Evolutionary conservation across 2,888 invertebrate genomes (phyloP).

Genomic region (Leptopterna dolabrata): DNA sequence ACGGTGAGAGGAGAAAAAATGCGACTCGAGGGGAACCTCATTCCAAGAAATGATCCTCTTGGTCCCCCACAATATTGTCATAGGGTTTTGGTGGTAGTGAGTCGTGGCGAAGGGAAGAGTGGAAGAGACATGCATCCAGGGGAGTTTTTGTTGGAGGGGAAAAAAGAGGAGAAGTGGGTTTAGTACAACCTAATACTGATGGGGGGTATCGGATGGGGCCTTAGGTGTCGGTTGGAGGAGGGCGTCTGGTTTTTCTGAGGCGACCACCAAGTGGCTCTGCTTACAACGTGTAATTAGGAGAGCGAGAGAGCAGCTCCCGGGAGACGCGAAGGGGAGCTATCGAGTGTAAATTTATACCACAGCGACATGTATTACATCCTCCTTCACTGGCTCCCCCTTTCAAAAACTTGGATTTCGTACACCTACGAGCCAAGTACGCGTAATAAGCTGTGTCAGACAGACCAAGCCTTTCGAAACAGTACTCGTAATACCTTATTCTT

Average conservation of each 20-base stretch:
- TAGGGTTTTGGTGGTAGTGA: background rate
- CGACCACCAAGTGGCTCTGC: constrained; percentile 31
- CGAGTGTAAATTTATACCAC: constrained; percentile 20
- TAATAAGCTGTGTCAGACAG: too few relatives aligned
- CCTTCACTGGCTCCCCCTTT: background rate
- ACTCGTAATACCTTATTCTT: too few relatives aligned
- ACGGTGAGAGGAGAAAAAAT: background rate
- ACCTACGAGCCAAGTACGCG: too few relatives aligned
- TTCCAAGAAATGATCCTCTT: constrained; percentile 15
- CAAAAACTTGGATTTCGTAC: too few relatives aligned
- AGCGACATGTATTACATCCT: background rate
- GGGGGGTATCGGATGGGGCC: background rate
- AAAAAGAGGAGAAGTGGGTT: background rate
- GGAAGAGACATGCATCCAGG: background rate
- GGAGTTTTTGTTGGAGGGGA: background rate
- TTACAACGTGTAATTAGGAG: constrained; percentile 23
- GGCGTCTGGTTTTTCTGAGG: background rate
- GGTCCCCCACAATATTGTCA: background rate
- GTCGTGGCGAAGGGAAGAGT: background rate
- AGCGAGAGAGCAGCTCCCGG: constrained; percentile 1
- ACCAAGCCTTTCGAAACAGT: too few relatives aligned
- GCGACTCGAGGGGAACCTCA: background rate
- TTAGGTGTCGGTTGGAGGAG: background rate
- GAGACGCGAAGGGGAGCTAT: background rate
- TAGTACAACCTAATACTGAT: background rate